Evolutionary conservation across 2,113 vertebrate species (phyloP).

Genomic region (Zosterops borbonicus): DNA sequence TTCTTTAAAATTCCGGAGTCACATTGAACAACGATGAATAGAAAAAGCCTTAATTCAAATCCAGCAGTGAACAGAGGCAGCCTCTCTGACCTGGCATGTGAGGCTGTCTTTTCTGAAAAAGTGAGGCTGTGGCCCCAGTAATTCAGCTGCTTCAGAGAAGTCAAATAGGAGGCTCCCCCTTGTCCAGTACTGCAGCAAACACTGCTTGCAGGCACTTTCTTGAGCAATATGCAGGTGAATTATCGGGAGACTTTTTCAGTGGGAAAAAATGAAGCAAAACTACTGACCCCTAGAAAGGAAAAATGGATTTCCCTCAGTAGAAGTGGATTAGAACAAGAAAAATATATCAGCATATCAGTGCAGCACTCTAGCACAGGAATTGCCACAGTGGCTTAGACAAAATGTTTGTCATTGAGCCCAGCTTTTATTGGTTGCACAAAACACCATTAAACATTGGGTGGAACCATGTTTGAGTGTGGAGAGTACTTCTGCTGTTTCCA

Average conservation of each 20-base stretch:
- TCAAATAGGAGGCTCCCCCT: rapidly evolving
- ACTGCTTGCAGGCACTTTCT: rapidly evolving
- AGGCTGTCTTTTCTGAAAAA: not conserved
- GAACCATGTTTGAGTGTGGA: not conserved
- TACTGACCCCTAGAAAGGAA: not conserved
- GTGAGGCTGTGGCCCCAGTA: not conserved
- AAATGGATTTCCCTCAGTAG: not conserved
- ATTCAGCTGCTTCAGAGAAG: not conserved
- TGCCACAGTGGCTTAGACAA: not conserved
- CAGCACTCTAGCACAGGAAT: not conserved
- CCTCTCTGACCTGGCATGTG: not conserved
- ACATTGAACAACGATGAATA: not conserved
- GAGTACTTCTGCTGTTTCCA: not conserved
- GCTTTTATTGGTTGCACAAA: not conserved
- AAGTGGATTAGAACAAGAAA: not conserved
- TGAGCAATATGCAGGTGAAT: not conserved
- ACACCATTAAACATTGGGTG: not conserved
- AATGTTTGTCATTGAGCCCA: not conserved
- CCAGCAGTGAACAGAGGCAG: not conserved
- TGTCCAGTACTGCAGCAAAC: not conserved
- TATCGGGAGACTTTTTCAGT: not conserved
- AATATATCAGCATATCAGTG: not conserved
- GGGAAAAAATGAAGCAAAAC: not conserved
- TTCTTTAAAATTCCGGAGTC: constrained; percentile 26
- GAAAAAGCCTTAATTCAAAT: not conserved